phyloP scores from a whole-genome alignment of 1,140 invertebrate genomes.

The Drosophila dunni region DNA sequence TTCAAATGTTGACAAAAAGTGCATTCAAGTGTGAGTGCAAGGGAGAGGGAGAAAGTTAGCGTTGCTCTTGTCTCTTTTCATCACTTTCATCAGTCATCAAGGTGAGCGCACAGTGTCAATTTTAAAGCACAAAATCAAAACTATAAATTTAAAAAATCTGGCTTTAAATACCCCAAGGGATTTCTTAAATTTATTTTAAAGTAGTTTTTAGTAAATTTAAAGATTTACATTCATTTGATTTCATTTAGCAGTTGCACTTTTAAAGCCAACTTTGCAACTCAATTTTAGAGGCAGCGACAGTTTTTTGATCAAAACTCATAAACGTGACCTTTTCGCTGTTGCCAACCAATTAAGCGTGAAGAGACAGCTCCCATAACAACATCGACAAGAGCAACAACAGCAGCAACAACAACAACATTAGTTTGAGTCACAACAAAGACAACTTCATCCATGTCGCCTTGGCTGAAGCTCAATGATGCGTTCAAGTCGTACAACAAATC shows the following conservation, averaged over 20 bases:
- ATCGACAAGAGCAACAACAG: slow-evolving; percentile 3
- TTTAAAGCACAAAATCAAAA: too few relatives aligned
- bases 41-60: slow-evolving; percentile 5
- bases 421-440: slow-evolving; percentile 35
- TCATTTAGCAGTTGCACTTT: neutral
- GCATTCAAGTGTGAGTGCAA: slow-evolving; percentile 68
- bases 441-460: slow-evolving; percentile 44
- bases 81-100: neutral
- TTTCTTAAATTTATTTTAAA: too few relatives aligned
- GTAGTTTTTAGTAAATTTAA: too few relatives aligned
- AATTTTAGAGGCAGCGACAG: slow-evolving; percentile 18
- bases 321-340: slow-evolving; percentile 68
- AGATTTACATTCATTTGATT: neutral
- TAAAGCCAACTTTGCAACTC: slow-evolving; percentile 20
- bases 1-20: slow-evolving; percentile 60
- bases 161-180: too few relatives aligned
- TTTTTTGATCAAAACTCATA: slow-evolving; percentile 67
- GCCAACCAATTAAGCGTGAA: slow-evolving; percentile 73
- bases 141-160: too few relatives aligned
- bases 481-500: slow-evolving; percentile 27
- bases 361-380: slow-evolving; percentile 24
- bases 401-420: slow-evolving; percentile 2
- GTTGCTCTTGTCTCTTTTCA: neutral
- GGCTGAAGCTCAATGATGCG: slow-evolving; percentile 36
- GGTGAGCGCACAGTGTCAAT: neutral